Base-by-base conservation (phyloP, 1,140 invertebrate species). In the Neuroterus valhalla region DNA sequence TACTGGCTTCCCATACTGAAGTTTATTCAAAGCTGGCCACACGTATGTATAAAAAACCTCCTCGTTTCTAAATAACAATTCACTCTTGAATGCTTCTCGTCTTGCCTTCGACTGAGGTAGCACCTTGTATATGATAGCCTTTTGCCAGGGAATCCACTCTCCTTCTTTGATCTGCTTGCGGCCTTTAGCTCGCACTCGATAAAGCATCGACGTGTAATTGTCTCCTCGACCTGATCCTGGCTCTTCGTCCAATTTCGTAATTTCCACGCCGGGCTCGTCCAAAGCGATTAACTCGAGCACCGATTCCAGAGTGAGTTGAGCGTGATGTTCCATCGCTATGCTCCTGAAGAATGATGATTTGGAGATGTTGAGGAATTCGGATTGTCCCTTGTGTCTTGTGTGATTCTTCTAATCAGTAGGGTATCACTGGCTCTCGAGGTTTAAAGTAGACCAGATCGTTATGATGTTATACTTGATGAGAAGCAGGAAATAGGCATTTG, bases 131-230 rank as follows among this genome's bases (percentile, higher is more conserved):
- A 95, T 94, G 8, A 95, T 91, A 8, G 91, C 92, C 31, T 91
- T 89, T 66, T 92, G 87, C 92, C 93, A 95, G 19, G 89, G 87
- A 11, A 89, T 84, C 77, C 86, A 88, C 43, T 88, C 88, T 0
- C 86, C 86, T 43, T 85, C 85, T n/a, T 80, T 79, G 5, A 82
- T 70, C 43, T 89, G 89, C 23, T 91, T 89, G 6, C 88, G 87
- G 0, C 94, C 94, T 75, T 91, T 92, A 0, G 93, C 84, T 0
- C 89, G 88, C 43, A 94, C 89, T 15, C 94, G 91, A 82, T 94
- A 94, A 1, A 94, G 84, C 91, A 94, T 93, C 11, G 94, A 94
- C 0, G 94, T 94, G 78, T 95, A 94, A 83, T 94, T 95, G 76
- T 95, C 94, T 6, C 94, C 94, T 45, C 93, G 89, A 71, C 93